Evolutionary conservation across 2,888 invertebrate species (phyloP).

Genomic region (Lasiommata megera): DNA sequence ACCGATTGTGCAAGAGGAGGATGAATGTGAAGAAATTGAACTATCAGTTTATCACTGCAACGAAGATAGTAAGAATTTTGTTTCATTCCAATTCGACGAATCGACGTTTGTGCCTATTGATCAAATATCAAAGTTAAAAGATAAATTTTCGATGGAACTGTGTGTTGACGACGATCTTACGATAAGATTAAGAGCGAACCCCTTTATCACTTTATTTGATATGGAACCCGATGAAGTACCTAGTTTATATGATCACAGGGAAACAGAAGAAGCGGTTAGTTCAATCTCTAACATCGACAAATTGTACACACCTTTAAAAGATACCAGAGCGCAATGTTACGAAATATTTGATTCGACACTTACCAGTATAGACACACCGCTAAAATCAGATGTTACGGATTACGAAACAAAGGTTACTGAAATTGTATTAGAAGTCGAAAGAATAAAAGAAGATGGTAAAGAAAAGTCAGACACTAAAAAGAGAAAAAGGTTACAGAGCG

Average conservation of each 20-base stretch:
- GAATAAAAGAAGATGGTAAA: constrained; percentile 36
- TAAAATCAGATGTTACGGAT: constrained; percentile 46
- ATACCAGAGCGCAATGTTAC: constrained; percentile 55
- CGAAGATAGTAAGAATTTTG: constrained; percentile 57
- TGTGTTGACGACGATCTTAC: constrained; percentile 64
- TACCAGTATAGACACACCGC: constrained; percentile 70
- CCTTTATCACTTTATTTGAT: constrained; percentile 49
- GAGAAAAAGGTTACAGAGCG: constrained; percentile 56
- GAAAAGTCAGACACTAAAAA: constrained; percentile 51
- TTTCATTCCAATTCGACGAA: constrained; percentile 48
- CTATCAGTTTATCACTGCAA: constrained; percentile 57
- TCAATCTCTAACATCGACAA: constrained; percentile 58
- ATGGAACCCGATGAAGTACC: constrained; percentile 40
- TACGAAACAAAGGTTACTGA: constrained; percentile 50
- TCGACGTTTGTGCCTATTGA: constrained; percentile 36
- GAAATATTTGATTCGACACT: constrained; percentile 74
- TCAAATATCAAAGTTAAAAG: constrained; percentile 54
- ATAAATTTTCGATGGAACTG: constrained; percentile 68
- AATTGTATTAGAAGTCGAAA: constrained; percentile 59
- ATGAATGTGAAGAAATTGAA: constrained; percentile 57
- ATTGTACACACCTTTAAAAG: constrained; percentile 67
- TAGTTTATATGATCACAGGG: constrained; percentile 45
- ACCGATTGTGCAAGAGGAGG: constrained; percentile 45
- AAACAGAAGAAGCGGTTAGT: constrained; percentile 62
- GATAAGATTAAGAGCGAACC: constrained; percentile 59